Evolutionary conservation across 2,888 invertebrate species (phyloP), one percentile per base, ranked within the genome.

Genomic region (Tipula helvola): DNA sequence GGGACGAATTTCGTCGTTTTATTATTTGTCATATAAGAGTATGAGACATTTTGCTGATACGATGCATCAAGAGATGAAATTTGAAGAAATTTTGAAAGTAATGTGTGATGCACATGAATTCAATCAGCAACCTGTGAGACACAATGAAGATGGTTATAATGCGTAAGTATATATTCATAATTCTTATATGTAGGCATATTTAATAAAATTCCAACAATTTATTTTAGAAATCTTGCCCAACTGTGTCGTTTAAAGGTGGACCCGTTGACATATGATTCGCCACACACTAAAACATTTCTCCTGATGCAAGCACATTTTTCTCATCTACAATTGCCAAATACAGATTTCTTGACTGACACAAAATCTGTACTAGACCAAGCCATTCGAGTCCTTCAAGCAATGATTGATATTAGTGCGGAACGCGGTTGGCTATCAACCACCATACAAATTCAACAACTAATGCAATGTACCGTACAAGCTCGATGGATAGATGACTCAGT

Each of bases 291-390:
- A 92, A 95, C 99, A 5, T 96, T 96, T 92, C 92, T 99, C 5
- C 92, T 99, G 87, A 93, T 99, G 8, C 99, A 99, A 92, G 97
- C 98, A 12, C 98, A 99, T 90, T 96, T 99, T 91, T 94, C 96
- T n/a, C 94, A 96, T 83, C 90, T 96, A 5, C 92, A 93, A 42
- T 91, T 99, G 87, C 98, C 99, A 0, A 96, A 96, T 89, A 94
- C 98, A 0, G 99, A 99, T 92, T 99, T 99, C 91, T 92, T 95
- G 87, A 99, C 99, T 0, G 99, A 99, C 92, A 95, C 97, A 52
- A 99, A 99, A 92, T 97, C 98, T 13, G 98, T 99, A 0, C 93
- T 99, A 86, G 99, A 99, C 92, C 99, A 99, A 91, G 95, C 98
- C 18, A 96, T 99, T 83, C 94, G 99, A 90, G 97, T 99, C 88